Conservation (phyloP, 2,797 vertebrate species). For the Linurgus olivaceus region DNA sequence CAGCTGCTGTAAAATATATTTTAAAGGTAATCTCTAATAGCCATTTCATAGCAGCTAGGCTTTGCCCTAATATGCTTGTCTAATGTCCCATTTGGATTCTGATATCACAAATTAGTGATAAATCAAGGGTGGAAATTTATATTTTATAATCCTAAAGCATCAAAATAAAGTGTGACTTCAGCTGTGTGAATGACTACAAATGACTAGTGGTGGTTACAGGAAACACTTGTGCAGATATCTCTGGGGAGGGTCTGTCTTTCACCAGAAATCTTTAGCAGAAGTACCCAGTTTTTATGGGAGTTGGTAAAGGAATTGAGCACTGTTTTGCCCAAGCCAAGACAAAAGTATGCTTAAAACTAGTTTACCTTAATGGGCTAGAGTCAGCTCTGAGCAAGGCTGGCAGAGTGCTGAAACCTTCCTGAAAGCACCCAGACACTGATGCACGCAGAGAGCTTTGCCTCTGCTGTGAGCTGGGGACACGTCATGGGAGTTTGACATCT, state of each 20-base stretch:
- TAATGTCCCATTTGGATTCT: slow-evolving; percentile 54
- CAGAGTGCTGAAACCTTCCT: neutral
- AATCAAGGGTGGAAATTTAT: slow-evolving; percentile 48
- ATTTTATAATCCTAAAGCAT: slow-evolving; percentile 42
- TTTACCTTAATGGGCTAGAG: neutral
- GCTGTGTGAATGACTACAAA: neutral
- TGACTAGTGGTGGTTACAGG: neutral
- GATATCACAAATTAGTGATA: slow-evolving; percentile 50
- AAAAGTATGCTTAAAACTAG: neutral
- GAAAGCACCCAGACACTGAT: rapidly evolving
- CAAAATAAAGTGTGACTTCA: slow-evolving; percentile 43
- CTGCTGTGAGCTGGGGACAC: neutral
- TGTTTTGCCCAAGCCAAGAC: neutral
- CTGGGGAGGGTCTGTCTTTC: neutral
- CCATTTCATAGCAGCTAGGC: slow-evolving; percentile 42
- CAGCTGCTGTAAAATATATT: slow-evolving; percentile 39
- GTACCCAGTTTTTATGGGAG: neutral
- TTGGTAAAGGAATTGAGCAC: neutral
- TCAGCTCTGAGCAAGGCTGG: neutral
- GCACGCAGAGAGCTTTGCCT: neutral
- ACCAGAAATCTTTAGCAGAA: neutral
- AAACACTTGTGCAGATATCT: neutral
- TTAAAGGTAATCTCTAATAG: slow-evolving; percentile 45
- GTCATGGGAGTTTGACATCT: neutral
- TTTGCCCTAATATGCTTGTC: slow-evolving; percentile 55